Conservation (phyloP, 1,140 invertebrate genomes). For the Nylanderia fulva region DNA sequence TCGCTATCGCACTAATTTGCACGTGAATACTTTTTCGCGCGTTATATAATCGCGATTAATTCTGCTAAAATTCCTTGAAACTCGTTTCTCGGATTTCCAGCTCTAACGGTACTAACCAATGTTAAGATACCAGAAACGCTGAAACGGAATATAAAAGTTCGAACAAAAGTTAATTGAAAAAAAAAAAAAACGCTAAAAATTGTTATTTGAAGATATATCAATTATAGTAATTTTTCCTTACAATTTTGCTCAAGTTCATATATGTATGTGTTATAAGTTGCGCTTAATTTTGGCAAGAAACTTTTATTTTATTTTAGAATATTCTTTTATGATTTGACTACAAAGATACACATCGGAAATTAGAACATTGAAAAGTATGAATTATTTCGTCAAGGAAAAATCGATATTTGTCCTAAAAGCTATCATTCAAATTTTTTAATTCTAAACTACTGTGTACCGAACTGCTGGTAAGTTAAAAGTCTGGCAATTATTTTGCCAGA, state of each 20-base stretch:
- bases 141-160: background rate
- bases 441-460: background rate
- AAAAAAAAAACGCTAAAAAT: background rate
- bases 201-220: background rate
- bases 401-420: background rate
- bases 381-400: background rate
- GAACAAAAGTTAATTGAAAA: background rate
- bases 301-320: background rate
- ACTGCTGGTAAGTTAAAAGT: background rate
- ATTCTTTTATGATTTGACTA: background rate
- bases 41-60: constrained; percentile 33
- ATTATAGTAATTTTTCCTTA: background rate
- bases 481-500: background rate
- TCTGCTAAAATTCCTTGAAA: background rate
- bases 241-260: too few species aligned
- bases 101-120: constrained; percentile 10
- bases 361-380: background rate
- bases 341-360: background rate
- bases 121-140: background rate
- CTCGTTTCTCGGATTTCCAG: constrained; percentile 17
- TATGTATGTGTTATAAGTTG: background rate
- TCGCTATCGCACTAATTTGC: constrained; percentile 47
- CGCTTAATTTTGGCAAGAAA: background rate
- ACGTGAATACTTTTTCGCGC: constrained; percentile 48
- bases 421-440: background rate